Conservation (phyloP, 2,797 vertebrate species). For the Euthynnus affinis region DNA sequence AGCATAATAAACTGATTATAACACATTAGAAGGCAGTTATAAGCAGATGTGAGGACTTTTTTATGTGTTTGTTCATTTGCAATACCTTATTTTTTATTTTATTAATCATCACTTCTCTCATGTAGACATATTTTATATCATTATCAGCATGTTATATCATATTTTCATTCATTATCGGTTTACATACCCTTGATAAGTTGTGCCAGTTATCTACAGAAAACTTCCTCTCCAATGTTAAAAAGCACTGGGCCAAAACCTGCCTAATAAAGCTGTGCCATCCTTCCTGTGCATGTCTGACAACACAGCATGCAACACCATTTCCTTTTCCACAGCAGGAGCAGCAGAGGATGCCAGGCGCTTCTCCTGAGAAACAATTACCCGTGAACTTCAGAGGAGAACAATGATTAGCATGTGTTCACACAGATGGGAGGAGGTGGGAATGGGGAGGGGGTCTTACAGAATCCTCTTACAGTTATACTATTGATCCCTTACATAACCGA, state of each 20-base stretch:
- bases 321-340: constrained; percentile 61
- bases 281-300: constrained; percentile 62
- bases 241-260: constrained; percentile 19
- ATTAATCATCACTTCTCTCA: too few species aligned
- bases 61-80: too few species aligned
- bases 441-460: not conserved
- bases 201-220: constrained; percentile 20
- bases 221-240: constrained; percentile 42
- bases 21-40: too few species aligned
- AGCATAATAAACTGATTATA: too few species aligned
- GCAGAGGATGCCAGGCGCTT: constrained; percentile 66
- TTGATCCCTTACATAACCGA: constrained; percentile 76
- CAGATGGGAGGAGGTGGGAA: not conserved
- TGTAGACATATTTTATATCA: too few species aligned
- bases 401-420: constrained; percentile 64
- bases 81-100: too few species aligned
- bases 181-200: not conserved
- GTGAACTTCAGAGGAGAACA: constrained; percentile 74
- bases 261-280: constrained; percentile 29
- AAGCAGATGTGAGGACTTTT: too few species aligned
- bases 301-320: constrained; percentile 53
- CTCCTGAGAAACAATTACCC: constrained; percentile 80
- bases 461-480: constrained; percentile 50
- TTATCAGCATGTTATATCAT: too few species aligned
- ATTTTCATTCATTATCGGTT: too few species aligned